These are phyloP conservation scores for Drosophila gaucha DNA, from an alignment of 2,888 invertebrate species.

Conservation along the genomic window DNA sequence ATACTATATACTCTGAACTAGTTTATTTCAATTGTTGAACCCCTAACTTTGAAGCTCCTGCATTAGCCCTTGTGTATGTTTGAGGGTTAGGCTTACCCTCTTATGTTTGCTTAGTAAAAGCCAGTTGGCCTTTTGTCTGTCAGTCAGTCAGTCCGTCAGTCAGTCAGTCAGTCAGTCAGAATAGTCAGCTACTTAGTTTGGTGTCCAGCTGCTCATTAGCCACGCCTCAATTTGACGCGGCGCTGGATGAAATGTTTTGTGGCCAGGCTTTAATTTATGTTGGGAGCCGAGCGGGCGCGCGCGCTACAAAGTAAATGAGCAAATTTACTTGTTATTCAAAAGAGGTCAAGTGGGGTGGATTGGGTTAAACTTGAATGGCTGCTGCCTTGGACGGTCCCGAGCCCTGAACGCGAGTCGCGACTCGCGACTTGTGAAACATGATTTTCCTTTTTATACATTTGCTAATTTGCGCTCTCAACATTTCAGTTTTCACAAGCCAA, in stretches of 20 bases:
- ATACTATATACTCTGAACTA: neutral
- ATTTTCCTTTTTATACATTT: constrained; percentile 76
- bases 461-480: constrained; percentile 71
- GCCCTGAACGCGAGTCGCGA: neutral
- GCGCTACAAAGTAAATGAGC: constrained; percentile 58
- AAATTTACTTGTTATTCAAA: constrained; percentile 73
- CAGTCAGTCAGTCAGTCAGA: constrained; percentile 5
- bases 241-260: constrained; percentile 27
- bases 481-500: constrained; percentile 60
- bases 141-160: constrained; percentile 1
- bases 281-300: constrained; percentile 43
- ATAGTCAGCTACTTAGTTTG: constrained; percentile 16
- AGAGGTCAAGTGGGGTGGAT: constrained; percentile 74
- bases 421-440: constrained; percentile 75
- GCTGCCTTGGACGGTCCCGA: constrained; percentile 3
- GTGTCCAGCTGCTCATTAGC: constrained; percentile 50
- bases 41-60: too few species aligned
- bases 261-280: constrained; percentile 49
- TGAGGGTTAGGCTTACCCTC: neutral
- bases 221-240: constrained; percentile 33
- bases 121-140: constrained; percentile 7
- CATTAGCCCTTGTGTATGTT: neutral
- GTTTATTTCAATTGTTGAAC: too few species aligned
- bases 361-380: constrained; percentile 21
- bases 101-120: neutral